Evolutionary conservation across 2,888 invertebrate genomes (phyloP), one percentile per base, ranked within the genome.

Genomic region (Campoplex capitator): DNA sequence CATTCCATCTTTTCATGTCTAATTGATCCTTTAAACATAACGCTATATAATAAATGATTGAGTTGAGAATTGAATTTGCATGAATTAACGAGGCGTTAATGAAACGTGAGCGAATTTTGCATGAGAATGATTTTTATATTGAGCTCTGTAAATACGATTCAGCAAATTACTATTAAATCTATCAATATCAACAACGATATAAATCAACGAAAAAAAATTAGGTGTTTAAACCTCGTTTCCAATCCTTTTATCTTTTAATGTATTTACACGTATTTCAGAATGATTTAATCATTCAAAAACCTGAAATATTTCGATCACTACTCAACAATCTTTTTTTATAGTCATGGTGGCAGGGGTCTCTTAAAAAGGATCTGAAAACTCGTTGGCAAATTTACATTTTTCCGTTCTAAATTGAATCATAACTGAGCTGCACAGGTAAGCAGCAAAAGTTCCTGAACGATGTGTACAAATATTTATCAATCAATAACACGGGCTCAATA

Each of bases 381-480:
- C 58, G 3, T 28, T 28, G 28, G 28, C 13, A 58, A 28, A 32
- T 11, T 13, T 28, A 23, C 28, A 9, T 58, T 28, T 32, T 28
- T 32, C 3, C 3, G 13, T 58, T 58, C 3, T 58, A 58, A 28
- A 58, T 58, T 32, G 1, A 28, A 28, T 58, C 3, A 7, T 3
- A 28, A 13, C 9, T 58, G 28, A 32, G 58, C 58, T 58, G 23
- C 23, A 28, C 58, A 58, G 58, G 58, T 58, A 32, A 58, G 58
- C 58, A 58, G 58, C 58, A 13, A 58, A n/a, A 58, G 13, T 58
- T 28, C 28, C 28, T 58, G 13, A 58, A 58, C 56, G 56, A 28
- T 58, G 23, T 58, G 58, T 58, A 58, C 28, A 9, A 58, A 58
- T 58, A 58, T 58, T 58, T 58, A 58, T 58, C 58, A 58, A 11